phyloP scores from a whole-genome alignment of 35 echinoderm and acorn worm species.

The Ptychodera flava region DNA sequence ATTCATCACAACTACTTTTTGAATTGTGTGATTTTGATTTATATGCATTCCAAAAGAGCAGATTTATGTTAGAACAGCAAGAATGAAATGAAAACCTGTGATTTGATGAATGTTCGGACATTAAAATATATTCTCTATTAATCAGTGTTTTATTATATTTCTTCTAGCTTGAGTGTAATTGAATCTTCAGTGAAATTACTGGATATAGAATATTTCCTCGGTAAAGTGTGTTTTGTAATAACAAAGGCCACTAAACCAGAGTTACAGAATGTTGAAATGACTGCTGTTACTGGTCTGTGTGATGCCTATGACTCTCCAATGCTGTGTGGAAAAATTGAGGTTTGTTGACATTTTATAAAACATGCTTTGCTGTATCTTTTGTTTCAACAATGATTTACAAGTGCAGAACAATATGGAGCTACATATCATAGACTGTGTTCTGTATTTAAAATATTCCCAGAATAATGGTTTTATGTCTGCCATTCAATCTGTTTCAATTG shows the following conservation, averaged over 20 bases:
- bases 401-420: neutral
- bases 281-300: conserved; percentile 56
- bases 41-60: too few species aligned
- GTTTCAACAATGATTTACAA: neutral
- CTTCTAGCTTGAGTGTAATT: conserved; percentile 49
- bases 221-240: conserved; percentile 60
- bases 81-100: too few species aligned
- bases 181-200: conserved; percentile 49
- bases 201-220: conserved; percentile 76
- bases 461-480: neutral
- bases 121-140: too few species aligned
- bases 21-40: neutral
- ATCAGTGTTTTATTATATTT: too few species aligned
- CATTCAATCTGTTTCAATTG: neutral
- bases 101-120: too few species aligned
- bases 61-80: too few species aligned
- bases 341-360: conserved; percentile 18
- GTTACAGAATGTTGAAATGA: conserved; percentile 53
- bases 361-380: too few species aligned
- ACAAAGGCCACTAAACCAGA: conserved; percentile 36
- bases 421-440: neutral
- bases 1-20: neutral
- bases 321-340: conserved; percentile 66
- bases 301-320: conserved; percentile 80
- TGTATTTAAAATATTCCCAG: neutral